Evolutionary conservation across 1,140 invertebrate species (phyloP).

Genomic region (Argopecten irradians): DNA sequence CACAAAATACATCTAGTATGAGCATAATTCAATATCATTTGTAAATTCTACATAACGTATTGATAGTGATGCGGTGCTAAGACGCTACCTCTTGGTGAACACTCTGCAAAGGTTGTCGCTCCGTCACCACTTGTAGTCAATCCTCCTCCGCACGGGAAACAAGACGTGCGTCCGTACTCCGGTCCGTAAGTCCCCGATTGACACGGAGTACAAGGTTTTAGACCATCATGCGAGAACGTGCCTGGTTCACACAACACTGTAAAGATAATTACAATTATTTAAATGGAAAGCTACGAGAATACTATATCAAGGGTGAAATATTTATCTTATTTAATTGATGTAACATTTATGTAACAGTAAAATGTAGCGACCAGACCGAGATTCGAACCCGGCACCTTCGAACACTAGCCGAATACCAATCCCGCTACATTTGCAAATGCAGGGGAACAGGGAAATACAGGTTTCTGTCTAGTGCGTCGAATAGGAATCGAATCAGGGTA

Average conservation of each 20-base stretch:
- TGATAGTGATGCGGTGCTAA: background rate
- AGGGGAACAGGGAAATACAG: too few species aligned
- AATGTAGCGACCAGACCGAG: too few species aligned
- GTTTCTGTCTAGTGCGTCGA: too few species aligned
- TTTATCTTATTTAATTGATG: background rate
- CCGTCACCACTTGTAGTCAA: constrained; percentile 91
- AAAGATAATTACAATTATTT: constrained; percentile 53
- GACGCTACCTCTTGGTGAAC: constrained; percentile 76
- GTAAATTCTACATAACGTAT: too few species aligned
- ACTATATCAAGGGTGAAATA: background rate
- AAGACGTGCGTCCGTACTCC: constrained; percentile 83
- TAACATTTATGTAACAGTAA: too few species aligned
- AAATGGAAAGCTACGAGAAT: too few species aligned
- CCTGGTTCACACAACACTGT: constrained; percentile 91
- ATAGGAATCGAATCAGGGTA: too few species aligned
- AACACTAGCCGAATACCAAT: too few species aligned
- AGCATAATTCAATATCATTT: too few species aligned
- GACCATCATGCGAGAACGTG: constrained; percentile 92
- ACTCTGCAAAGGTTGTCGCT: constrained; percentile 90
- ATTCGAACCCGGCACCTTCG: too few species aligned
- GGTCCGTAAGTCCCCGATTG: constrained; percentile 88
- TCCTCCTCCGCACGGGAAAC: constrained; percentile 90
- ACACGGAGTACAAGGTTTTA: constrained; percentile 89
- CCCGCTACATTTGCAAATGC: too few species aligned
- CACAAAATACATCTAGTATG: too few species aligned